Evolutionary conservation across 2,113 vertebrate genomes (phyloP).

Genomic region (Furnarius figulus): DNA sequence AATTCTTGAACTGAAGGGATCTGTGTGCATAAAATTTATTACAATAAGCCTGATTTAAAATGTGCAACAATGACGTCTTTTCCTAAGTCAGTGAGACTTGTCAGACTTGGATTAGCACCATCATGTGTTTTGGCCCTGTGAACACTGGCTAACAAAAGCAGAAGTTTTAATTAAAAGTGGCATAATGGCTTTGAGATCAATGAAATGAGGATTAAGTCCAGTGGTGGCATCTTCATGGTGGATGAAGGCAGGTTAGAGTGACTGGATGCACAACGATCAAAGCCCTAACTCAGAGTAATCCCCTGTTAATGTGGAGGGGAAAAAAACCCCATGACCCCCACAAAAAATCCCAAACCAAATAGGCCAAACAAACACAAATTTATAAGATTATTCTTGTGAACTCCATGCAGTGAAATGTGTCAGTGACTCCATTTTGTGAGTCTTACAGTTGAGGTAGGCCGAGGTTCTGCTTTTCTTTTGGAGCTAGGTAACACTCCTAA

Average conservation of each 20-base stretch:
- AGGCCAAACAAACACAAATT: not conserved
- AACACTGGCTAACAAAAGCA: not conserved
- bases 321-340: accelerated
- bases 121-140: not conserved
- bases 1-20: not conserved
- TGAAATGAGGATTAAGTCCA: not conserved
- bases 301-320: not conserved
- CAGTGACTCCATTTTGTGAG: conserved; percentile 24
- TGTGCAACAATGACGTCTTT: not conserved
- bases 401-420: not conserved
- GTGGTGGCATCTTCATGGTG: not conserved
- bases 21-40: not conserved
- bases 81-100: not conserved
- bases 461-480: not conserved
- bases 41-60: not conserved
- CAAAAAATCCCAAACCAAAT: accelerated
- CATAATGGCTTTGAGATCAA: not conserved
- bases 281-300: not conserved
- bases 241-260: not conserved
- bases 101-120: not conserved
- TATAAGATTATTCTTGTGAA: not conserved
- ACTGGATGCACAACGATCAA: not conserved
- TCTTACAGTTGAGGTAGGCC: not conserved
- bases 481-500: not conserved
- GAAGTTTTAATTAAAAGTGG: not conserved